Conservation (phyloP, 1,140 invertebrate genomes). For the Helicoverpa armigera region DNA sequence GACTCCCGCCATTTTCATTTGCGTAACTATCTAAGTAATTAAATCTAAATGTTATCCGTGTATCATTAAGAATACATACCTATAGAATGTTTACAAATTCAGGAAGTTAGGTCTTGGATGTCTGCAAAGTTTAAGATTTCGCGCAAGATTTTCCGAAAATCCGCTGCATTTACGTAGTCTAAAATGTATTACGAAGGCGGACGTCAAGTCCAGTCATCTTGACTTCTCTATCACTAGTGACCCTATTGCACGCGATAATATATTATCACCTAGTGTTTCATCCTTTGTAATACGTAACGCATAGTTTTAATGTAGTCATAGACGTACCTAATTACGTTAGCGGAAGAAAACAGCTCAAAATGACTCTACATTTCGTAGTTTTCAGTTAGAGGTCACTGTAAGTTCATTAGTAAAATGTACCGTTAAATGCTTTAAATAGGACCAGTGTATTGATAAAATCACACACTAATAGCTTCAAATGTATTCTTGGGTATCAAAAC, state of each 20-base stretch:
- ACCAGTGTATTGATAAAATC: too few relatives aligned
- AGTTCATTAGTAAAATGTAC: too few relatives aligned
- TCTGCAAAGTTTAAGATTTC: background rate
- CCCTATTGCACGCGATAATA: slow-evolving; percentile 56
- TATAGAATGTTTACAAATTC: too few relatives aligned
- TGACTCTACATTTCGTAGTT: background rate
- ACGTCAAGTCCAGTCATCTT: slow-evolving; percentile 41
- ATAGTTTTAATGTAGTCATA: slow-evolving; percentile 16
- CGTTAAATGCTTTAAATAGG: too few relatives aligned
- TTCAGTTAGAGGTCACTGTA: background rate
- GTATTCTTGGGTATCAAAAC: too few relatives aligned
- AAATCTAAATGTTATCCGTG: too few relatives aligned
- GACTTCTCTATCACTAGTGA: slow-evolving; percentile 54
- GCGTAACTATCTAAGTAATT: too few relatives aligned
- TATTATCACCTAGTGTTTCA: slow-evolving; percentile 50
- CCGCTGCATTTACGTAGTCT: background rate
- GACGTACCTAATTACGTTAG: background rate
- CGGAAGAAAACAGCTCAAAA: slow-evolving; percentile 20
- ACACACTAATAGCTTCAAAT: too few relatives aligned
- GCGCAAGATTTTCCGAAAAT: background rate
- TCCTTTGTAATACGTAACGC: slow-evolving; percentile 49
- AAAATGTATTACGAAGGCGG: slow-evolving; percentile 43
- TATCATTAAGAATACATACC: too few relatives aligned
- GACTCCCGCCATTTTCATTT: too few relatives aligned
- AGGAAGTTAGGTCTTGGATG: too few relatives aligned